Conservation (phyloP, 2,113 vertebrate genomes). For the cattle (Bos taurus) region DNA sequence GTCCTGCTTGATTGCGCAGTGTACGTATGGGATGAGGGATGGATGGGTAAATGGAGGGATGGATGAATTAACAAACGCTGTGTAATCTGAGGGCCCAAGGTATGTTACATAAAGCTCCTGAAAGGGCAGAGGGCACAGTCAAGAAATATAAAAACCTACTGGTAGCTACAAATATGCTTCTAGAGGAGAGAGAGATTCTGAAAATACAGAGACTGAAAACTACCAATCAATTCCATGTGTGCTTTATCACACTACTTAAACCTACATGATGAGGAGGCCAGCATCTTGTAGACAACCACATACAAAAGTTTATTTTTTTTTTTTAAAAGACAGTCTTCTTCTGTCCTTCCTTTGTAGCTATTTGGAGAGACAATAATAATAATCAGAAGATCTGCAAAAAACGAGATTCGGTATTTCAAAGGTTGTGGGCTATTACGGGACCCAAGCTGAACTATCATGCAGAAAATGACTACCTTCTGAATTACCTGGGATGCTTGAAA, state of each 20-base stretch:
- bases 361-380: constrained; percentile 65
- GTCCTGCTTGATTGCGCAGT: background rate
- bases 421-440: constrained; percentile 61
- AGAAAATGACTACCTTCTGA: constrained; percentile 60
- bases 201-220: constrained; percentile 58
- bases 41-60: no score
- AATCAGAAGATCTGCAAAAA: constrained; percentile 65
- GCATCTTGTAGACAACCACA: constrained; percentile 25
- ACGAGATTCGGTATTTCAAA: constrained; percentile 54
- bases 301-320: background rate
- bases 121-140: background rate
- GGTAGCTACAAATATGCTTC: constrained; percentile 30
- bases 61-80: background rate
- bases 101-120: background rate
- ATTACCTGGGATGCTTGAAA: constrained; percentile 52
- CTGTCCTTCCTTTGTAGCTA: constrained; percentile 70
- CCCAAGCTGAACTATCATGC: constrained; percentile 31
- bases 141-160: constrained; percentile 21
- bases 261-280: constrained; percentile 37
- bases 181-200: constrained; percentile 52
- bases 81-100: background rate
- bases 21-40: background rate
- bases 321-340: background rate
- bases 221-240: background rate
- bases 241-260: constrained; percentile 27